These are phyloP conservation scores for Pipra filicauda DNA, from an alignment of 2,113 vertebrate species.

Conservation along the genomic window DNA sequence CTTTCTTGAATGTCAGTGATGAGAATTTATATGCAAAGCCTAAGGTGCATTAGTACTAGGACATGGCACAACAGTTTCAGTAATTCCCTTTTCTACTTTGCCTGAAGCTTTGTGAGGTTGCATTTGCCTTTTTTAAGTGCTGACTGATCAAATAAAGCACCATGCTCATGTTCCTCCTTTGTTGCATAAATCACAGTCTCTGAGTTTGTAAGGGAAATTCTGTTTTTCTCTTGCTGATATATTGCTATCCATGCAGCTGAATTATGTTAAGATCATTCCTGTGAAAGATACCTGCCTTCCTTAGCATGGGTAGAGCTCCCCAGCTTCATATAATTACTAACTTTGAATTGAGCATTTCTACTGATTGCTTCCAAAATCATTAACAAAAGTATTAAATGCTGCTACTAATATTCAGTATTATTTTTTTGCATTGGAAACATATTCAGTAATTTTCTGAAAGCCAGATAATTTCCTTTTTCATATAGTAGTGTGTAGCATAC, in stretches of 20 bases:
- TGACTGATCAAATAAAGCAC: background rate
- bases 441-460: background rate
- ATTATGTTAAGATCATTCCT: background rate
- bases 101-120: background rate
- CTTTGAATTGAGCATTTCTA: background rate
- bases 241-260: background rate
- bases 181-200: background rate
- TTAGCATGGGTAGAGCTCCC: background rate
- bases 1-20: background rate
- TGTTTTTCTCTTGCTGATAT: background rate
- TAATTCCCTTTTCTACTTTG: background rate
- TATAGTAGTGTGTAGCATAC: background rate
- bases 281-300: background rate
- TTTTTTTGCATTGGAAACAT: background rate
- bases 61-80: background rate
- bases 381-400: background rate
- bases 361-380: background rate
- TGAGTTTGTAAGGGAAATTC: background rate
- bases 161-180: background rate
- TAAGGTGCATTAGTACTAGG: background rate
- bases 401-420: background rate
- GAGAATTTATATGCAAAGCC: background rate
- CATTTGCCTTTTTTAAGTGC: background rate
- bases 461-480: background rate
- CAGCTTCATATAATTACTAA: rapidly evolving